Percentiles rank a stretch among this genome's conserved stretches.
These are phyloP conservation scores for Vespertilio murinus DNA, from an alignment of 2,797 vertebrate species.

Conservation along the genomic window DNA sequence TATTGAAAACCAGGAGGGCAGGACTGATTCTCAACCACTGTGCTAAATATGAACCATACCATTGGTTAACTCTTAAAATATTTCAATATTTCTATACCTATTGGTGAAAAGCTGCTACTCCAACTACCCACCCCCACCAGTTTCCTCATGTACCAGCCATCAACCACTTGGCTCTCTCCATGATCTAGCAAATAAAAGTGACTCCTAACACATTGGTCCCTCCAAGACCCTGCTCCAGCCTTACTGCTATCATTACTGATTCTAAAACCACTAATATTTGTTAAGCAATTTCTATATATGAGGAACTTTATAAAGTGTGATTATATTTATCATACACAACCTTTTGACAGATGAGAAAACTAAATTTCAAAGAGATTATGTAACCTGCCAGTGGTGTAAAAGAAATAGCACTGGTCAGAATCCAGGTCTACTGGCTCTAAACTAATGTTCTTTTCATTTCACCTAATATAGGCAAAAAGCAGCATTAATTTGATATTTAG, in stretches of 20 bases:
- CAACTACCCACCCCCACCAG: too few relatives aligned
- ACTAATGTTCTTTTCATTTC: background rate
- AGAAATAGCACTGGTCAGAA: background rate
- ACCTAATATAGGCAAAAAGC: background rate
- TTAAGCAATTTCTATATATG: background rate
- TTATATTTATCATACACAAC: background rate
- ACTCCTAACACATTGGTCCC: background rate
- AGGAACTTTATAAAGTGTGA: background rate
- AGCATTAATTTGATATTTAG: background rate
- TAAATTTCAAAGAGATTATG: slow-evolving; percentile 4
- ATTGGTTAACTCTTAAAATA: background rate
- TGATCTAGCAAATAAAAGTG: background rate
- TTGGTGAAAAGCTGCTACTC: background rate
- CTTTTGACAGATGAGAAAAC: slow-evolving; percentile 31
- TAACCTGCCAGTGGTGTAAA: background rate
- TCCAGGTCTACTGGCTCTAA: background rate
- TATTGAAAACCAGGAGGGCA: background rate
- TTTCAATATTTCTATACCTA: background rate
- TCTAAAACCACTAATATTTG: background rate
- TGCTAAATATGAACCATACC: background rate
- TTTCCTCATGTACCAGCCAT: background rate
- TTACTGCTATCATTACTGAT: background rate
- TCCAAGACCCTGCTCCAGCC: background rate
- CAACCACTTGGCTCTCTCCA: background rate
- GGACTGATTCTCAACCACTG: background rate